These are phyloP conservation scores for Oryzias javanicus DNA, from an alignment of 2,113 vertebrate genomes.

Conservation along the genomic window DNA sequence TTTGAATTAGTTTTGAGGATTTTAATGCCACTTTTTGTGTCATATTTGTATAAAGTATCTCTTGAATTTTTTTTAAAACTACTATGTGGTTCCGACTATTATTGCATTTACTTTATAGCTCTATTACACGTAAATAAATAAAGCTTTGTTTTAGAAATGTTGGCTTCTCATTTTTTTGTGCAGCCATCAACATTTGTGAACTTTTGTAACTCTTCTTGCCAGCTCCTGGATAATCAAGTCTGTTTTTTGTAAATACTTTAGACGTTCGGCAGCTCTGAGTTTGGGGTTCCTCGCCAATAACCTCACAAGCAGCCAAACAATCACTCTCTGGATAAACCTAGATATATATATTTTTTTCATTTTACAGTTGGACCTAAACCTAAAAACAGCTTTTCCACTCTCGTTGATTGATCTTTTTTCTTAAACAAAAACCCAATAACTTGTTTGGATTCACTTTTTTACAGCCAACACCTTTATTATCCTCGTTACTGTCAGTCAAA, in stretches of 20 bases:
- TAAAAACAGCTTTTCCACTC: background rate
- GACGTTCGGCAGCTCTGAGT: conserved; percentile 1
- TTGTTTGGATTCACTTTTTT: no score
- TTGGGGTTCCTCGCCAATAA: background rate
- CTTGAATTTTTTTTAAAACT: background rate
- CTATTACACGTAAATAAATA: conserved; percentile 11
- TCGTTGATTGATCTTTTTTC: background rate
- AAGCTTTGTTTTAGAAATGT: conserved; percentile 30
- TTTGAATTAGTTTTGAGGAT: no score
- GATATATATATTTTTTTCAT: background rate
- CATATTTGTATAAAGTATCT: conserved; percentile 7
- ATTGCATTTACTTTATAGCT: conserved; percentile 2
- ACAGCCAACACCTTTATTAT: no score
- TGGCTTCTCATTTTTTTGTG: conserved; percentile 20
- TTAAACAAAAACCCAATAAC: no score
- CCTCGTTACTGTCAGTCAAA: no score
- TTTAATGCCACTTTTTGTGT: background rate
- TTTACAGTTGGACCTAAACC: background rate
- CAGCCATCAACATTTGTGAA: background rate
- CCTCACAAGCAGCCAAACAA: conserved; percentile 14
- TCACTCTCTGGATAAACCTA: conserved; percentile 19
- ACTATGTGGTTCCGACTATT: conserved; percentile 1
- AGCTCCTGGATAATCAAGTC: background rate
- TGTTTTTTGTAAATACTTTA: conserved; percentile 17
- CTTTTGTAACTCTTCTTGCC: background rate